A percentile compares a stretch with the other conserved stretches of the same genome.
These are phyloP conservation scores for Cyanoderma ruficeps DNA, from an alignment of 2,113 vertebrate species.

Conservation along the genomic window DNA sequence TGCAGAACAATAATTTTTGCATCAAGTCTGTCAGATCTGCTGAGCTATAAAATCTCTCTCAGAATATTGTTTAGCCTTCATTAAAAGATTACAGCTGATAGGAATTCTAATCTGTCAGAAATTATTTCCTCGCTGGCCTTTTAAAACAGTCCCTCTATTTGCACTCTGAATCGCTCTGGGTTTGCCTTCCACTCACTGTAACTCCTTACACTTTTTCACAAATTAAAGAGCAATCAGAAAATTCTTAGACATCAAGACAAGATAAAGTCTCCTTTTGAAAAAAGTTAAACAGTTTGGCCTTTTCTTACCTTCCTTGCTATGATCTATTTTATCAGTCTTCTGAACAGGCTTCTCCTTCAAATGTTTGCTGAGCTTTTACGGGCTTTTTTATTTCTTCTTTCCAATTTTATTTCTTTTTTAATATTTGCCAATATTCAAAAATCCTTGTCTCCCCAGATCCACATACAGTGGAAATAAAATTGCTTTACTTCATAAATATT, in stretches of 20 bases:
- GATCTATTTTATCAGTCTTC: background rate
- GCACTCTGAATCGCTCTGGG: background rate
- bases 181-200: background rate
- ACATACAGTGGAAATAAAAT: background rate
- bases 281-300: background rate
- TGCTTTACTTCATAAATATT: background rate
- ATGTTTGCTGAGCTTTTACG: background rate
- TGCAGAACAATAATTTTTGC: background rate
- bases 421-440: background rate
- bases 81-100: constrained; percentile 6
- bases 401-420: background rate
- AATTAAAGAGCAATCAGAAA: background rate
- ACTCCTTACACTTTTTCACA: background rate
- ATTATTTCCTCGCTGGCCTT: background rate
- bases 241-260: background rate
- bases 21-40: constrained; percentile 11
- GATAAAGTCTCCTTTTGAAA: background rate
- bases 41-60: background rate
- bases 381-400: background rate
- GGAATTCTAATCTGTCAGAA: background rate
- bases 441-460: background rate
- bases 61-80: constrained; percentile 11
- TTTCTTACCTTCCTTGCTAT: background rate
- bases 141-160: background rate
- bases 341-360: background rate